A percentile compares a stretch with the other conserved stretches of the same genome.
phyloP scores from a whole-genome alignment of 2,888 invertebrate genomes.

The Oeneis ivallda region DNA sequence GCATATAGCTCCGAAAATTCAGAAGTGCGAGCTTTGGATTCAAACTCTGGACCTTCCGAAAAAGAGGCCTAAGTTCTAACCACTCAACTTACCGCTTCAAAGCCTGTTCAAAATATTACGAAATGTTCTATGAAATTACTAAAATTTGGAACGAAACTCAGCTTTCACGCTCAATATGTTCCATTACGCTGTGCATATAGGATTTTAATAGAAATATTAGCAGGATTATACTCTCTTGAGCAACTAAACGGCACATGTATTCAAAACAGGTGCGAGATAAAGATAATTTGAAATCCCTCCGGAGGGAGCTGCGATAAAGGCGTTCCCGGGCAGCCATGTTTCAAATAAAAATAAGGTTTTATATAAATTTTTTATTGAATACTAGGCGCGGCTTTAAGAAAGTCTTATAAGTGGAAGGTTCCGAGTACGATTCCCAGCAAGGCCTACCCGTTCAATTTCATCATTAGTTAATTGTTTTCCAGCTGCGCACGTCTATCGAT shows the following conservation, averaged over 20 bases:
- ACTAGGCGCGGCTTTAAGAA: neutral
- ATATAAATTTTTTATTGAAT: neutral
- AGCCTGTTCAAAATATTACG: too few species aligned
- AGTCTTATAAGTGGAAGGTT: too few species aligned
- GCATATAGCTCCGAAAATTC: too few species aligned
- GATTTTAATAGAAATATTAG: slow-evolving; percentile 21
- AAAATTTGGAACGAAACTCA: neutral
- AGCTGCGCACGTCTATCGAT: too few species aligned
- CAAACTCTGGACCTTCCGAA: too few species aligned
- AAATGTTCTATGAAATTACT: neutral
- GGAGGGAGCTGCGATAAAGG: slow-evolving; percentile 9
- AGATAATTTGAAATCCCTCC: slow-evolving; percentile 23
- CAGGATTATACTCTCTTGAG: slow-evolving; percentile 7
- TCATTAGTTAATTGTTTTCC: too few species aligned
- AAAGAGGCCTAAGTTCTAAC: too few species aligned
- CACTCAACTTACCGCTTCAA: too few species aligned
- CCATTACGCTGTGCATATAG: neutral
- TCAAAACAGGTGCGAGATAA: slow-evolving; percentile 23
- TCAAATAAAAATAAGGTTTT: slow-evolving; percentile 6
- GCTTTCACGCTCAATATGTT: neutral
- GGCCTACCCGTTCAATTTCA: too few species aligned
- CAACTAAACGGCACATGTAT: slow-evolving; percentile 26
- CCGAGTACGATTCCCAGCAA: too few species aligned
- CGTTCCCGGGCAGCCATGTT: neutral
- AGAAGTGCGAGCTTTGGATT: too few species aligned